Conservation (phyloP, 2,888 invertebrate genomes). For the Platycheirus albimanus region DNA sequence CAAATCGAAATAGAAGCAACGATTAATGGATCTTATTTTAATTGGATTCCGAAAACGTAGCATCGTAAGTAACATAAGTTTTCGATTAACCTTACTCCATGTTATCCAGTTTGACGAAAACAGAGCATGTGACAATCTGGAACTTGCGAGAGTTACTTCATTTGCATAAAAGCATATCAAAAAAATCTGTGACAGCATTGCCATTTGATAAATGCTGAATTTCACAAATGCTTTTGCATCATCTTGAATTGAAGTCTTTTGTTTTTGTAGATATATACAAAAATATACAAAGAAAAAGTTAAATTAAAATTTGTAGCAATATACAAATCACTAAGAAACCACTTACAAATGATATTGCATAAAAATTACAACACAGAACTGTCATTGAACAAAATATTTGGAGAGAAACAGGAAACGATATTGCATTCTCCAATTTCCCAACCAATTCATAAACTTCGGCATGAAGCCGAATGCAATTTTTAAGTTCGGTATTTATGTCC, state of each 20-base stretch:
- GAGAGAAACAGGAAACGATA: slow-evolving; percentile 77
- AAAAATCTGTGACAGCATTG: slow-evolving; percentile 77
- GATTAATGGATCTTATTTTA: slow-evolving; percentile 75
- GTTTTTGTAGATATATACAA: too few species aligned
- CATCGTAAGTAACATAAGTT: slow-evolving; percentile 76
- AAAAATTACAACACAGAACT: slow-evolving; percentile 79
- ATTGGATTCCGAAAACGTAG: slow-evolving; percentile 74
- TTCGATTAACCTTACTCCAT: slow-evolving; percentile 74
- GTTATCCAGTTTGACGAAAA: slow-evolving; percentile 77
- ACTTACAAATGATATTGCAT: slow-evolving; percentile 78
- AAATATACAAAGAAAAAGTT: neutral
- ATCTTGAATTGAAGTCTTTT: slow-evolving; percentile 75
- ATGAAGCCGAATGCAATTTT: slow-evolving; percentile 75
- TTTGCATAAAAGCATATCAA: slow-evolving; percentile 77
- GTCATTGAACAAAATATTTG: slow-evolving; percentile 79
- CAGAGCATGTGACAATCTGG: slow-evolving; percentile 74
- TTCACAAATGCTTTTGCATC: slow-evolving; percentile 66
- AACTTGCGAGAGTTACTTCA: slow-evolving; percentile 75
- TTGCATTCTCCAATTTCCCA: slow-evolving; percentile 75
- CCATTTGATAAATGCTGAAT: slow-evolving; percentile 75
- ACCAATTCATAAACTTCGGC: slow-evolving; percentile 74
- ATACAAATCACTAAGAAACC: too few species aligned
- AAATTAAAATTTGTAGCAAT: neutral
- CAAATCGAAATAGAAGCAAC: slow-evolving; percentile 76
- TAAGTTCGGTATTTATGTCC: slow-evolving; percentile 74